Base-by-base conservation (phyloP, 2,113 vertebrate species). In the Anhinga anhinga region DNA sequence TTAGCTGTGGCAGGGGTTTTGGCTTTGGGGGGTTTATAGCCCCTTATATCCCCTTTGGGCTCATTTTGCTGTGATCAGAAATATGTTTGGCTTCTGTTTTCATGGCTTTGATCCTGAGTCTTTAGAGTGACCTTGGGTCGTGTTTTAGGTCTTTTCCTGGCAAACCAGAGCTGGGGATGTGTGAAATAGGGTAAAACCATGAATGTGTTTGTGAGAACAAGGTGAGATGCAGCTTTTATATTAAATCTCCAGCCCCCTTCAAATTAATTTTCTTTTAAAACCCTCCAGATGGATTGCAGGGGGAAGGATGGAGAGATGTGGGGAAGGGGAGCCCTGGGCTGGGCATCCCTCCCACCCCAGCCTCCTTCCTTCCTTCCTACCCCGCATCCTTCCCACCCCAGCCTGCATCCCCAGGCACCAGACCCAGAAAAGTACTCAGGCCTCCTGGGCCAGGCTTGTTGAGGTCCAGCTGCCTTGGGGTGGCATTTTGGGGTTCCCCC, bases 371-470 rank as follows among this genome's bases (percentile, higher is more conserved):
- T 63, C 61, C 23, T 42, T 40, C 22, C 47, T 13, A 25, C 16
- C 20, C 61, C 18, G 38, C 36, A 10, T 42, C 52, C 50, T 21
- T 55, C 29, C 32, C 15, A 47, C 22, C 22, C 44, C 25, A 70
- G 34, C 13, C 69, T 21, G 26, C 19, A 40, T 53, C 29, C 36
- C 29, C 34, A 7, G 15, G 21, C 27, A 55, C 26, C 8, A 3
- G 47, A 18, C 21, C 15, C 59, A 73, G 23, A 59, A 66, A 50
- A 18, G 11, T 34, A 14, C 72, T 69, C 13, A 30, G 27, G 5
- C 9, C 38, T 9, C 5, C 13, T 30, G 32, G 4, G 5, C 15
- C n/a, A 40, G 27, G n/a, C 7, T 88, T 2, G 0, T 1, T 66
- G 63, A 23, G 10, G 9, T 65, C 58, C 29, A 89, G 22, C 32